A percentile compares a stretch with the other conserved stretches of the same genome.
These are phyloP conservation scores for Gila orcuttii DNA, from an alignment of 2,113 vertebrate species.

Conservation along the genomic window DNA sequence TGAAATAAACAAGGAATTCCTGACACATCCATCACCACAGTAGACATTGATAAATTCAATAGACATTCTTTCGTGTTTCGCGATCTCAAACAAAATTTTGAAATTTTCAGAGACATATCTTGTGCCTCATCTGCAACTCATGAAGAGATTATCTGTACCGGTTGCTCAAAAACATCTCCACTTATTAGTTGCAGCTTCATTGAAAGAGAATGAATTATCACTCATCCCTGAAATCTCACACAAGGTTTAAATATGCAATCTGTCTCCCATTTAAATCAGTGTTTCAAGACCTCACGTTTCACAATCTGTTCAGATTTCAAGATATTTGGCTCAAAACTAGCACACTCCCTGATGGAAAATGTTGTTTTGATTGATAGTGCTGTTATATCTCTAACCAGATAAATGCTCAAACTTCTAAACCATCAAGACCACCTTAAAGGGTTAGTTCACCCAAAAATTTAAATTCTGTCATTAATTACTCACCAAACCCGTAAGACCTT, in stretches of 20 bases:
- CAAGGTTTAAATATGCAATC: not conserved
- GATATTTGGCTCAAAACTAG: not conserved
- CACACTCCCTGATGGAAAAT: not conserved
- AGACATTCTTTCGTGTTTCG: not conserved
- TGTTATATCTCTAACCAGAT: not conserved
- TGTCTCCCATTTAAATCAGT: not conserved
- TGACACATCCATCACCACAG: not conserved
- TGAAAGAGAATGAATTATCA: not conserved
- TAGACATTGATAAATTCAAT: not conserved
- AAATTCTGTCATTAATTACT: too few species aligned
- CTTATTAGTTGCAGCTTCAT: not conserved
- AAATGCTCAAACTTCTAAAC: not conserved
- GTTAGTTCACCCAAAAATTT: too few species aligned
- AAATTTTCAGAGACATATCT: not conserved
- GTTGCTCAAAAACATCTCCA: not conserved
- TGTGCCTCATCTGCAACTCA: not conserved
- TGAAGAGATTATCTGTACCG: not conserved
- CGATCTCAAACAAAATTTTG: constrained; percentile 1
- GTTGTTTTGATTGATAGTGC: not conserved
- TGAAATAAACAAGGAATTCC: not conserved
- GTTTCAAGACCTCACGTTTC: not conserved
- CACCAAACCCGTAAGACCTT: too few species aligned
- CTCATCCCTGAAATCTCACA: not conserved
- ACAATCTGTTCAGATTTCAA: constrained; percentile 3
- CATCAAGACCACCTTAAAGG: not conserved